Percentiles rank a stretch among this genome's conserved stretches.
These are phyloP conservation scores for Incurvaria masculella DNA, from an alignment of 2,888 invertebrate genomes.

Conservation along the genomic window DNA sequence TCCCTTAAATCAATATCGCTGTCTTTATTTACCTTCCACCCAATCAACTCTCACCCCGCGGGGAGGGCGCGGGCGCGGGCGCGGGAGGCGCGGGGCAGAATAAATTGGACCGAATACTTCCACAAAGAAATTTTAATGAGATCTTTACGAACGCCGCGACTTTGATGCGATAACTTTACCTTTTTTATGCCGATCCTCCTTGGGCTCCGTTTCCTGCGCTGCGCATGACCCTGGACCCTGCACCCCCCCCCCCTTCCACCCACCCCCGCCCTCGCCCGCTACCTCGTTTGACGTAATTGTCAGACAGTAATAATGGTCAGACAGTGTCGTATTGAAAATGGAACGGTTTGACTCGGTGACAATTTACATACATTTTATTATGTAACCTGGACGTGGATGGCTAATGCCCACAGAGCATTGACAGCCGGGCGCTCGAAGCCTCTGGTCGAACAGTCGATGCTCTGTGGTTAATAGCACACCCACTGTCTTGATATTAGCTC, in stretches of 20 bases:
- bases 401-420: too few relatives aligned
- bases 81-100: constrained; percentile 21
- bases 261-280: not conserved
- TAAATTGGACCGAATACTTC: constrained; percentile 48
- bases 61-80: not conserved
- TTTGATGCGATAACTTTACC: constrained; percentile 48
- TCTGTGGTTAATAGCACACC: too few relatives aligned
- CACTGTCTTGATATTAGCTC: too few relatives aligned
- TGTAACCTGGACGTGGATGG: too few relatives aligned
- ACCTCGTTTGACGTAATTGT: too few relatives aligned
- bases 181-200: constrained; percentile 39
- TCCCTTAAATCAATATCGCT: constrained; percentile 37
- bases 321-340: too few relatives aligned
- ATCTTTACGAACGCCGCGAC: constrained; percentile 42
- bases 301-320: too few relatives aligned
- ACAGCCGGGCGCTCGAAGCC: too few relatives aligned
- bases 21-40: constrained; percentile 39
- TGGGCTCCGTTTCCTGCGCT: constrained; percentile 25
- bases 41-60: constrained; percentile 9
- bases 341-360: too few relatives aligned
- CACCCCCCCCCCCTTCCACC: not conserved
- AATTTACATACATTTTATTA: too few relatives aligned
- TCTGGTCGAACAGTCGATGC: too few relatives aligned
- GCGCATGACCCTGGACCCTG: not conserved
- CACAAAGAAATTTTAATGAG: constrained; percentile 53